phyloP scores from a whole-genome alignment of 2,113 vertebrate genomes.

The Neodontobutis hainanensis region DNA sequence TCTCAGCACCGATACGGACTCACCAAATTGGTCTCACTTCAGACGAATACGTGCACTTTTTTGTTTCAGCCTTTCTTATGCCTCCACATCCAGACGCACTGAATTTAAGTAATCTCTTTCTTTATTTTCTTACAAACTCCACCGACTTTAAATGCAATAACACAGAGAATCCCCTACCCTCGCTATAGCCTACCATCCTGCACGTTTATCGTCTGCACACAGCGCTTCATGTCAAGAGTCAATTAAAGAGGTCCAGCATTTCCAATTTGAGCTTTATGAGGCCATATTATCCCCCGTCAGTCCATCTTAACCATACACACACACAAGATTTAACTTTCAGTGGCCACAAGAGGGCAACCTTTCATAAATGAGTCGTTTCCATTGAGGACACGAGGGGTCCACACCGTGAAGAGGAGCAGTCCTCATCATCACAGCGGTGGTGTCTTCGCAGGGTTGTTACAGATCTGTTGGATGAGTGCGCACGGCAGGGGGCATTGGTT shows the following conservation, averaged over 20 bases:
- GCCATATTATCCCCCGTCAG: constrained; percentile 38
- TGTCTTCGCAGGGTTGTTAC: neutral
- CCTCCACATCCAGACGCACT: neutral
- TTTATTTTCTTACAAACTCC: constrained; percentile 28
- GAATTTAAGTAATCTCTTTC: constrained; percentile 26
- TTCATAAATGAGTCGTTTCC: constrained; percentile 57
- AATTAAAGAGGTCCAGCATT: constrained; percentile 29
- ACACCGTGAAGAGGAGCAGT: neutral
- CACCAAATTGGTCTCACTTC: neutral
- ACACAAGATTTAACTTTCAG: constrained; percentile 35
- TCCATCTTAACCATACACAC: constrained; percentile 23
- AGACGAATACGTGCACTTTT: constrained; percentile 15
- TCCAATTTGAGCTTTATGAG: constrained; percentile 33
- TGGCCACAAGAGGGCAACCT: constrained; percentile 79
- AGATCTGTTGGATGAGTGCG: constrained; percentile 22
- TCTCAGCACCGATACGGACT: constrained; percentile 25
- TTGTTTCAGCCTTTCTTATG: neutral
- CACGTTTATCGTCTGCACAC: neutral
- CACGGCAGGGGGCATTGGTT: neutral
- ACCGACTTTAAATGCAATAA: neutral
- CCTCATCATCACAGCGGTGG: neutral
- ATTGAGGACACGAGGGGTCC: neutral
- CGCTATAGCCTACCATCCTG: neutral
- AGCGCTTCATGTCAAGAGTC: neutral
- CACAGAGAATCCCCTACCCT: neutral